phyloP scores from a whole-genome alignment of 2,888 invertebrate species.

The Cryptocephalus moraei region DNA sequence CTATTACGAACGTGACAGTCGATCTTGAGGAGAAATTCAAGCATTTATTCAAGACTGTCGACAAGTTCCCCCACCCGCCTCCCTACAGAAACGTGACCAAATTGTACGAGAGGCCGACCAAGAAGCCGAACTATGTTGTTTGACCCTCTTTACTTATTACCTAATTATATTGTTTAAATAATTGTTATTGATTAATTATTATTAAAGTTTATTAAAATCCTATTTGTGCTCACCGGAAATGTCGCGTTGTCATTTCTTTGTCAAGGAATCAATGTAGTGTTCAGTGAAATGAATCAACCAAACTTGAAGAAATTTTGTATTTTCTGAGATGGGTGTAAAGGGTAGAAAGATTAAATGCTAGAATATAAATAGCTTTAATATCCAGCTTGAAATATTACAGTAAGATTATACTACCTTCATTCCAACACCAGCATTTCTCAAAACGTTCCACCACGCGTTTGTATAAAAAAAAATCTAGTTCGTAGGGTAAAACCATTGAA shows the following conservation, averaged over 20 bases:
- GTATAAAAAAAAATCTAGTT: too few relatives aligned
- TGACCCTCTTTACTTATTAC: background rate
- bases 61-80: conserved; percentile 59
- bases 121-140: background rate
- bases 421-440: background rate
- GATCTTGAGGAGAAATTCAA: conserved; percentile 63
- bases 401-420: background rate
- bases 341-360: too few relatives aligned
- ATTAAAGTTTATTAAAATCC: background rate
- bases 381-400: background rate
- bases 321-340: too few relatives aligned
- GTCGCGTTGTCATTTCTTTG: too few relatives aligned
- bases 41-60: conserved; percentile 50
- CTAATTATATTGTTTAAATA: background rate
- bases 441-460: background rate
- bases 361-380: background rate
- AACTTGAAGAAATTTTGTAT: too few relatives aligned
- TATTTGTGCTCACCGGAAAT: background rate
- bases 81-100: conserved; percentile 56
- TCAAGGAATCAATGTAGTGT: too few relatives aligned
- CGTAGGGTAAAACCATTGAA: background rate
- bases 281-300: too few relatives aligned
- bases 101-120: conserved; percentile 39
- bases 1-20: conserved; percentile 17
- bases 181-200: background rate